These are phyloP conservation scores for Cisticola juncidis DNA, from an alignment of 2,113 vertebrate genomes.

Conservation along the genomic window DNA sequence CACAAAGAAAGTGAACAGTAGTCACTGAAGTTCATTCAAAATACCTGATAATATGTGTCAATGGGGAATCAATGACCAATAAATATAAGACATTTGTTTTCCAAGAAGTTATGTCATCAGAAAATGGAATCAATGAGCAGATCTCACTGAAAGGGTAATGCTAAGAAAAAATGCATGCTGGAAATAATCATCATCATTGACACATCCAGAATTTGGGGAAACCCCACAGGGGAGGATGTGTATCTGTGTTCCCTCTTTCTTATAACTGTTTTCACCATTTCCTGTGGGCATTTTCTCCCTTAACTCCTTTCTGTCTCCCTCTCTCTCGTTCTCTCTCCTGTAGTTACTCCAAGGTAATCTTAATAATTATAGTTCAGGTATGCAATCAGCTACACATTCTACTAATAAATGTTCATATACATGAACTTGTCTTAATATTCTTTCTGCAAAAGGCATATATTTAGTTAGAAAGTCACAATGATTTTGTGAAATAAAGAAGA, in stretches of 20 bases:
- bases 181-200: background rate
- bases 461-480: background rate
- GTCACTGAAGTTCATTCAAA: background rate
- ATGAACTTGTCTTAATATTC: background rate
- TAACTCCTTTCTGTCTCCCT: background rate
- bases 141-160: background rate
- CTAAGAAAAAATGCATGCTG: background rate
- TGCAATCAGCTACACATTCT: background rate
- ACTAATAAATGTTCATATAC: background rate
- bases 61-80: background rate
- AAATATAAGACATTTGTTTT: background rate
- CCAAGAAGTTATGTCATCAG: background rate
- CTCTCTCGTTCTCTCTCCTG: background rate
- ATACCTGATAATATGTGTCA: background rate
- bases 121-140: background rate
- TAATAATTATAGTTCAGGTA: background rate
- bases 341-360: background rate
- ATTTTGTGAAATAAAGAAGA: background rate
- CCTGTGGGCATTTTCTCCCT: fast-evolving
- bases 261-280: background rate
- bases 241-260: fast-evolving
- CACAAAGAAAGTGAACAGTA: background rate
- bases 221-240: fast-evolving
- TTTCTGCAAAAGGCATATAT: background rate
- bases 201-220: background rate